Percentiles rank a stretch among this genome's conserved stretches.
phyloP scores from a whole-genome alignment of 2,888 invertebrate species.

The Drosophila rellima region DNA sequence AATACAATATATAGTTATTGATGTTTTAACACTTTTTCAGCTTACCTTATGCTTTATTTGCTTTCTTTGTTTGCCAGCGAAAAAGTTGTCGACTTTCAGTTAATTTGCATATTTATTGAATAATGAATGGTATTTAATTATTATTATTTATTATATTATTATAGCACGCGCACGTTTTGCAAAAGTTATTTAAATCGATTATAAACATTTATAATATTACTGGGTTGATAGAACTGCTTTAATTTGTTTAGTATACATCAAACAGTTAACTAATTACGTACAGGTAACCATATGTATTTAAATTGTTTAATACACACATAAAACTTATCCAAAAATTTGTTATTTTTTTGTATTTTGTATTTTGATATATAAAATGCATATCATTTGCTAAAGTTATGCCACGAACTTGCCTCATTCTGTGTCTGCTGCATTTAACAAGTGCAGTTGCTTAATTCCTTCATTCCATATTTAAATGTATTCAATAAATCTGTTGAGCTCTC shows the following conservation, averaged over 20 bases:
- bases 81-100: conserved; percentile 40
- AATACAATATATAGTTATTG: background rate
- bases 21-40: background rate
- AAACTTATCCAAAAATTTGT: conserved; percentile 75
- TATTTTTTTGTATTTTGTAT: background rate
- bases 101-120: conserved; percentile 16
- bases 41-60: conserved; percentile 39
- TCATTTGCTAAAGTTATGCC: conserved; percentile 51
- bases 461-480: background rate
- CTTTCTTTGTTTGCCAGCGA: conserved; percentile 11
- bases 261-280: conserved; percentile 58
- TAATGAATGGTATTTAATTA: background rate
- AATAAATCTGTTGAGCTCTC: conserved; percentile 32
- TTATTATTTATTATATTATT: conserved; percentile 31
- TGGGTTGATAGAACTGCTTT: background rate
- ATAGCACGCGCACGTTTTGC: conserved; percentile 63
- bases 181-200: conserved; percentile 29
- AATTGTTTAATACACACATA: conserved; percentile 57
- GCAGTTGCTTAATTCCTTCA: conserved; percentile 22
- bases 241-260: conserved; percentile 39
- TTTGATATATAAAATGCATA: conserved; percentile 77
- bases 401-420: conserved; percentile 2
- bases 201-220: conserved; percentile 18
- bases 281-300: conserved; percentile 34
- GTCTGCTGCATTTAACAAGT: conserved; percentile 69